Percentiles rank a stretch among this genome's conserved stretches.
Evolutionary conservation across 2,888 invertebrate genomes (phyloP).

Genomic region (Tipula unca): DNA sequence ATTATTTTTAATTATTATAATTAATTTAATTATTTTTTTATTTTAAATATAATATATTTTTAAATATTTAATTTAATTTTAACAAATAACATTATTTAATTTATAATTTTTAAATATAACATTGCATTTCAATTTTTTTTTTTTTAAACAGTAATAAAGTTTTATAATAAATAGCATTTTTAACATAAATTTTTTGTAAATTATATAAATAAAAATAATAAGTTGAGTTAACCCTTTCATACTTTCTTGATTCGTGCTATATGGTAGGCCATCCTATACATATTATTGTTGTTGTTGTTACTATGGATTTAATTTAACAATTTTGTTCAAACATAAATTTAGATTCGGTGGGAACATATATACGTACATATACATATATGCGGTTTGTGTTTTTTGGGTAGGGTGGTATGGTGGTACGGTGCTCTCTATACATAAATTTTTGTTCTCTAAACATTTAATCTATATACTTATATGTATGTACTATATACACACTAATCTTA

Average conservation of each 20-base stretch:
- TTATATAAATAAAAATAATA: neutral
- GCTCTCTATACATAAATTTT: neutral
- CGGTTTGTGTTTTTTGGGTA: neutral
- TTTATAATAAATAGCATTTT: neutral
- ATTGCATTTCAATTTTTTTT: neutral
- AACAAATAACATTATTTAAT: slow-evolving; percentile 9
- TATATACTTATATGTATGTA: no score
- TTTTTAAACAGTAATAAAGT: neutral
- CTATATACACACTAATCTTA: neutral
- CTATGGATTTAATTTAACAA: neutral
- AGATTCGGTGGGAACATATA: neutral
- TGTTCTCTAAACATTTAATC: neutral
- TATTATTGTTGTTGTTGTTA: neutral
- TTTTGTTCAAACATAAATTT: neutral
- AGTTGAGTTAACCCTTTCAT: neutral
- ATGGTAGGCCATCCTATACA: neutral
- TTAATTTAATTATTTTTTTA: neutral
- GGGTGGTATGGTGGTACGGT: neutral
- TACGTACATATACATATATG: no score
- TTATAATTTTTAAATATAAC: neutral
- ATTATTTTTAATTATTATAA: neutral
- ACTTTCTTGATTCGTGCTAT: neutral
- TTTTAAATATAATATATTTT: neutral
- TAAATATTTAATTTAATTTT: neutral
- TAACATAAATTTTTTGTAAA: neutral